These are phyloP conservation scores for Atethmia centrago DNA, from an alignment of 2,888 invertebrate genomes.

Conservation along the genomic window DNA sequence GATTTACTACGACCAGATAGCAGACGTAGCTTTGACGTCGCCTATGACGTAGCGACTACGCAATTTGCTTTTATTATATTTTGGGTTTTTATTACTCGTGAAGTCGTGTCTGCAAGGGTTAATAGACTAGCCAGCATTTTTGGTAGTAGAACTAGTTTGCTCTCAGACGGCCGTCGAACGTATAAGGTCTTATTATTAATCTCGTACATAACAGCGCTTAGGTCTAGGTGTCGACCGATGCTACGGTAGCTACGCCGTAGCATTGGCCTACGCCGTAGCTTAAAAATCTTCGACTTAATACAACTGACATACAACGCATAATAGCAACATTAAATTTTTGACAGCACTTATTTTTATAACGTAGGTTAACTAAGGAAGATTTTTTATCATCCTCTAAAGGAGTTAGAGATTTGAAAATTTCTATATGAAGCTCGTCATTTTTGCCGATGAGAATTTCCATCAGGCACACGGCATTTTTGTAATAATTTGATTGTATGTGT, in stretches of 20 bases:
- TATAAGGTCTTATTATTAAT: not conserved
- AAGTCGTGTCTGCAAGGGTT: not conserved
- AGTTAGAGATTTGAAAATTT: too few relatives aligned
- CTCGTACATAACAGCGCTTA: not conserved
- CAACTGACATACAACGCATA: too few relatives aligned
- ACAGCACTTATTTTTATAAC: not conserved
- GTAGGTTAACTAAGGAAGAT: not conserved
- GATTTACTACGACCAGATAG: constrained; percentile 13
- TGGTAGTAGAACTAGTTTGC: not conserved
- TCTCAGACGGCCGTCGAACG: not conserved
- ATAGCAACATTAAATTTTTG: not conserved
- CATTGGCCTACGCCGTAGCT: constrained; percentile 24
- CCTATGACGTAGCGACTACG: constrained; percentile 11
- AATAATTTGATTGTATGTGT: too few relatives aligned
- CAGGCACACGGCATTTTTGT: not conserved
- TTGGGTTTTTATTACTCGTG: not conserved
- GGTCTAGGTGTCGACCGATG: not conserved
- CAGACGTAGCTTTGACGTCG: not conserved
- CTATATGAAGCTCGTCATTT: not conserved
- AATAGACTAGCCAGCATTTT: not conserved
- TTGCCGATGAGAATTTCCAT: not conserved
- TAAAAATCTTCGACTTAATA: not conserved
- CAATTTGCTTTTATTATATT: not conserved
- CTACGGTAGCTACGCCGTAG: constrained; percentile 31
- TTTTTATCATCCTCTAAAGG: too few relatives aligned